These are phyloP conservation scores for Gymnocheta viridis DNA, from an alignment of 2,888 invertebrate genomes.

Conservation along the genomic window DNA sequence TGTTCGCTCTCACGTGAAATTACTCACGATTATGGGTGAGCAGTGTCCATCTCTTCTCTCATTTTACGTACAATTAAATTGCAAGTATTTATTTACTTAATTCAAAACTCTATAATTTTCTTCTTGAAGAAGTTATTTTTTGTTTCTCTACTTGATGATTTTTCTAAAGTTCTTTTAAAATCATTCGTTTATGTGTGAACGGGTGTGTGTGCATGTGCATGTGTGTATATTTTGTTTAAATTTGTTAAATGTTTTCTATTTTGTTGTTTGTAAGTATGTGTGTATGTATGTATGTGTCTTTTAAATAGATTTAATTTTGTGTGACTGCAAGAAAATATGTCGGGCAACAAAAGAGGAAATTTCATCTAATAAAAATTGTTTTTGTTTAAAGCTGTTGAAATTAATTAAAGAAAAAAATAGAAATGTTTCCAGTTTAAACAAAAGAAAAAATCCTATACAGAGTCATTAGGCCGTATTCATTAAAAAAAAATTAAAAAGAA, in stretches of 20 bases:
- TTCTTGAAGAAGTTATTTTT: neutral
- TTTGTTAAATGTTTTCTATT: conserved; percentile 7
- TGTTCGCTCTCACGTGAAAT: no score
- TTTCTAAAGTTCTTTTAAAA: neutral
- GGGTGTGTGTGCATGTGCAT: neutral
- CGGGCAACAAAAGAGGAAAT: conserved; percentile 17
- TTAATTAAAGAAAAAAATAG: neutral
- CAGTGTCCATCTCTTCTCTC: neutral
- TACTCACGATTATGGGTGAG: no score
- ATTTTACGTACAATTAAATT: neutral
- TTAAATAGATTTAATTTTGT: conserved; percentile 51
- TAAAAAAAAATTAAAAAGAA: neutral
- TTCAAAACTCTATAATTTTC: conserved; percentile 35
- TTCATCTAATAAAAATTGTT: conserved; percentile 11
- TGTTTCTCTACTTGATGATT: neutral
- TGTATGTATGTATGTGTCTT: no score
- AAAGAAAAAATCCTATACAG: neutral
- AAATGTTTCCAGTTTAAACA: neutral
- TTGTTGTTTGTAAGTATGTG: no score
- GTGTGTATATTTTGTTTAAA: neutral
- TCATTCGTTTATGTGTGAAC: conserved; percentile 22
- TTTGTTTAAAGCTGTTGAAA: conserved; percentile 26
- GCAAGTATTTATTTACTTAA: conserved; percentile 21
- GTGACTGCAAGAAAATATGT: neutral
- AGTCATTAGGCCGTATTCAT: neutral